Evolutionary conservation across 1,140 invertebrate genomes (phyloP).

Genomic region (Macrotrachela quadricornifera): DNA sequence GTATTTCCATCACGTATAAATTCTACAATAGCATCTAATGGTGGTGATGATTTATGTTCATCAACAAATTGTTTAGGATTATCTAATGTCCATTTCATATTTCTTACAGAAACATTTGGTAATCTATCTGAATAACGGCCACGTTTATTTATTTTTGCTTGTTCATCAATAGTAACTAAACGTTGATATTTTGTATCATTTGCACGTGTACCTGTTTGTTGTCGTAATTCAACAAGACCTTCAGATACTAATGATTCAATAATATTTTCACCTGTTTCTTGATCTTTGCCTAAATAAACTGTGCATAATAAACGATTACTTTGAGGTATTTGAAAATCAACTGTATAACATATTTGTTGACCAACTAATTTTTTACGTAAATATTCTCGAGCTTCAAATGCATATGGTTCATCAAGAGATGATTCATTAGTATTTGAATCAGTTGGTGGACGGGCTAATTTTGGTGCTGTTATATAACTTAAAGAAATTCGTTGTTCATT

Average conservation of each 20-base stretch:
- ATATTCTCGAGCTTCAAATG: conserved; percentile 85
- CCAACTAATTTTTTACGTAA: conserved; percentile 72
- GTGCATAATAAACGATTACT: conserved; percentile 62
- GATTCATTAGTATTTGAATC: too few relatives aligned
- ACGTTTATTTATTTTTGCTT: conserved; percentile 59
- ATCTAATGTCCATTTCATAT: conserved; percentile 56
- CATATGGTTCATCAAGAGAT: conserved; percentile 42
- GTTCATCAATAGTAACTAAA: conserved; percentile 65
- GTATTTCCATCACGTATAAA: conserved; percentile 89
- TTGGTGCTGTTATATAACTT: too few relatives aligned
- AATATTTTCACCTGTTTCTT: conserved; percentile 51
- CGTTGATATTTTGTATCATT: conserved; percentile 10
- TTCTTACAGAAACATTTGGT: conserved; percentile 46
- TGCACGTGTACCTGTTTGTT: conserved; percentile 41
- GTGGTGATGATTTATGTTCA: neutral
- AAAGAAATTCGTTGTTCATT: too few relatives aligned
- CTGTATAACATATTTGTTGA: conserved; percentile 56
- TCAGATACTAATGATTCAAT: conserved; percentile 62
- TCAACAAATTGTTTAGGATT: conserved; percentile 3
- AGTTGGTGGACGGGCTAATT: too few relatives aligned
- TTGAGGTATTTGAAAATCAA: conserved; percentile 36
- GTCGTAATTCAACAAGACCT: conserved; percentile 61
- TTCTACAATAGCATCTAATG: conserved; percentile 56
- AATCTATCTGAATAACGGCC: conserved; percentile 50
- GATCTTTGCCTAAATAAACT: conserved; percentile 60